Evolutionary conservation across 2,888 invertebrate species (phyloP), one percentile per base, ranked within the genome.

Genomic region (Eilema depressum): DNA sequence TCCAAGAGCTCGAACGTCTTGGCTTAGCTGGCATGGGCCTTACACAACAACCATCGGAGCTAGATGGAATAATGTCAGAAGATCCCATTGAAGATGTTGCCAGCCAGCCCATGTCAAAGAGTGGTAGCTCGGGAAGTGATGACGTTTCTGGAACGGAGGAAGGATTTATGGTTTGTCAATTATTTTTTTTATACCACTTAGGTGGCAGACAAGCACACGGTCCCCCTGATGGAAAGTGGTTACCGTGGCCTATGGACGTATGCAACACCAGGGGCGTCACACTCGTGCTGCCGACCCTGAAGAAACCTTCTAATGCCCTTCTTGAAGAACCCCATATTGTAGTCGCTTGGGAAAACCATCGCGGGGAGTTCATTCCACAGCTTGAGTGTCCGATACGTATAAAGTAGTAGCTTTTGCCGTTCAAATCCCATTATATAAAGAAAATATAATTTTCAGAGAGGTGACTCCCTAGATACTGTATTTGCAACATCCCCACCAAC

Each of bases 401-500:
- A 53, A n/a, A 28, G 23, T 14, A 14, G 14, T 5, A 26, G 11
- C 14, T 64, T n/a, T 20, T 0, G 0, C 3, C 11, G 20, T 25
- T 25, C 10, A 37, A 8, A n/a, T n/a, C 10, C 8, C 53, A 53
- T n/a, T n/a, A n/a, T 53, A 10, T 53, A n/a, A 53, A 53, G 3
- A 8, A 17, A 8, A 47, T 68, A 33, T 11, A 41, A 71, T 77
- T 92, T 91, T n/a, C 88, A 97, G 97, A 95, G 97, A 81, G 97
- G 96, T 41, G 97, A 97, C 86, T 97, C 97, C 0, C 88, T 97
- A 75, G 97, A 97, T 74, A 97, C 97, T 3, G 96, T 97, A 37
- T 96, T 97, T 77, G 96, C 96, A 63, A 96, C 96, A 66, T 96
- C 96, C 20, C 96, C 96, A n/a, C 95, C 94, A 53, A 93, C 91